phyloP scores from a whole-genome alignment of 2,113 vertebrate species.

The Carassius auratus region DNA sequence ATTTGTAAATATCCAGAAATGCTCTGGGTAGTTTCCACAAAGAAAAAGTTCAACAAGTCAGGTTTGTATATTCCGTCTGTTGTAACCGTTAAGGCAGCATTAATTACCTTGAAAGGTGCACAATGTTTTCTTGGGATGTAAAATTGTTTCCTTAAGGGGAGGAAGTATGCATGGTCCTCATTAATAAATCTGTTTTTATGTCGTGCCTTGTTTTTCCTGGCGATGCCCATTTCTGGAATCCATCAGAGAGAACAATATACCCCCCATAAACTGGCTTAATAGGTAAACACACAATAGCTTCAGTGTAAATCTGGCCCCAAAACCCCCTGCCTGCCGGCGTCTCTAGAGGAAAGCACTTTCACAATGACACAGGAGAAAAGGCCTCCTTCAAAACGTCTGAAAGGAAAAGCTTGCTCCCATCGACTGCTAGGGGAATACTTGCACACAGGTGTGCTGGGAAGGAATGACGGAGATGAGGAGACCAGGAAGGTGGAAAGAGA shows the following conservation, averaged over 20 bases:
- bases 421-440: conserved; percentile 76
- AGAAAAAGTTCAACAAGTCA: conserved; percentile 23
- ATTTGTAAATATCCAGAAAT: conserved; percentile 36
- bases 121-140: conserved; percentile 34
- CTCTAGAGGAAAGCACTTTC: conserved; percentile 35
- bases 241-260: conserved; percentile 50
- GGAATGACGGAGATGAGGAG: conserved; percentile 7
- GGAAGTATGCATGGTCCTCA: conserved; percentile 40
- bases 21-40: conserved; percentile 32
- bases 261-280: conserved; percentile 54
- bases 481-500: not conserved
- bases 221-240: conserved; percentile 50
- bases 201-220: conserved; percentile 32
- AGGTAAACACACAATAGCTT: conserved; percentile 62
- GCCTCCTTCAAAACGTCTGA: conserved; percentile 65
- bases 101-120: conserved; percentile 40
- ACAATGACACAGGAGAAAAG: conserved; percentile 43
- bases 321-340: conserved; percentile 13
- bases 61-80: conserved; percentile 18
- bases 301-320: conserved; percentile 52
- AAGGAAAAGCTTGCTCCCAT: conserved; percentile 73
- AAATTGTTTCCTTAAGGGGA: conserved; percentile 30
- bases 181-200: conserved; percentile 40
- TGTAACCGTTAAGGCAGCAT: conserved; percentile 23
- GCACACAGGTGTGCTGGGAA: conserved; percentile 80